Conservation (phyloP, 2,797 vertebrate species). For the Propithecus perrieri region DNA sequence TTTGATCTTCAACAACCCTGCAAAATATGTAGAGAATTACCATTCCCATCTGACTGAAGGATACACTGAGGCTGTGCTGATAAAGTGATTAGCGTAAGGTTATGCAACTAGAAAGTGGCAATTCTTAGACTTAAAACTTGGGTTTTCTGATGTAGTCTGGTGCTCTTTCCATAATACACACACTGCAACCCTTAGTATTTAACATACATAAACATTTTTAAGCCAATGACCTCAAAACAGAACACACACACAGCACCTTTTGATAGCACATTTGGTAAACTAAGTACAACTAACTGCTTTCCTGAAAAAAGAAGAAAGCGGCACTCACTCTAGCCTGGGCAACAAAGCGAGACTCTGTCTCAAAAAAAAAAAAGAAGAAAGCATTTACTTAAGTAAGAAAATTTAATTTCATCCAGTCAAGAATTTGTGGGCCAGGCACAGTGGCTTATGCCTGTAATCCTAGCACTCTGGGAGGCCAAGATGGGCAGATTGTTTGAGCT, state of each 20-base stretch:
- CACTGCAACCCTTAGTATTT: not conserved
- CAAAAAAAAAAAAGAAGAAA: not conserved
- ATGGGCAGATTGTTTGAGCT: too few species aligned
- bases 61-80: not conserved
- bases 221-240: conserved; percentile 7
- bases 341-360: too few species aligned
- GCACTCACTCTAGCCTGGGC: too few species aligned
- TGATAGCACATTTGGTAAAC: not conserved
- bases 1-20: conserved; percentile 34
- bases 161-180: not conserved
- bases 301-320: not conserved
- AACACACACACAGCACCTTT: not conserved
- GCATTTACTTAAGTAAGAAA: not conserved
- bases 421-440: not conserved
- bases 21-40: not conserved
- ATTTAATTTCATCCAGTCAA: conserved; percentile 14
- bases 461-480: too few species aligned
- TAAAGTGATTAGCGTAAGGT: not conserved
- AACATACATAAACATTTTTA: conserved; percentile 7
- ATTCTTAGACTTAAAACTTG: conserved; percentile 11
- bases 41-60: not conserved
- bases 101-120: not conserved
- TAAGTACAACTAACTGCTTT: conserved; percentile 26
- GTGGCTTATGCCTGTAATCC: too few species aligned
- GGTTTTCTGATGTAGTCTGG: not conserved